These are phyloP conservation scores for Crossocerus cetratus DNA, from an alignment of 2,888 invertebrate species.

Conservation along the genomic window DNA sequence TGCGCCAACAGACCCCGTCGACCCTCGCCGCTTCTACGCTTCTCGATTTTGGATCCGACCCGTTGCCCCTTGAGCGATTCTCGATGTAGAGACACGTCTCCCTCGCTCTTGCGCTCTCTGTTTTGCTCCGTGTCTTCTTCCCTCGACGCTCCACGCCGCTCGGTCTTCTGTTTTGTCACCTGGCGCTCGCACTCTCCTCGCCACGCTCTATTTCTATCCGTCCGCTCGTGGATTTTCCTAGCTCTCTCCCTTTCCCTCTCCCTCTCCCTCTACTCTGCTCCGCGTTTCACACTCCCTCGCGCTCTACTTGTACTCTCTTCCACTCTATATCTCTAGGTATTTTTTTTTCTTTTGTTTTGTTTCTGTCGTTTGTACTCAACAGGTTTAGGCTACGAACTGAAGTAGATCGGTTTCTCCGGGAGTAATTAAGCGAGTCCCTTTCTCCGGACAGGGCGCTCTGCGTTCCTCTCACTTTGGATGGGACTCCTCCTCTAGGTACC, in stretches of 20 bases:
- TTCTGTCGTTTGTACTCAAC: constrained; percentile 73
- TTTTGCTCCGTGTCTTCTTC: constrained; percentile 2
- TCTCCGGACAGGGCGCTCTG: constrained; percentile 39
- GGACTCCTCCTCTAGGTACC: constrained; percentile 32
- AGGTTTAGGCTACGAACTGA: constrained; percentile 77
- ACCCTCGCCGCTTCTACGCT: background rate
- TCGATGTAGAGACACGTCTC: constrained; percentile 8
- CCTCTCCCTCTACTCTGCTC: constrained; percentile 16
- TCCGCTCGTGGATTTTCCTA: constrained; percentile 13
- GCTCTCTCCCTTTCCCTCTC: constrained; percentile 17
- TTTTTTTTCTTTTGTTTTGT: constrained; percentile 16
- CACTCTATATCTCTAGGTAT: constrained; percentile 45
- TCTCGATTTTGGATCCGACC: background rate
- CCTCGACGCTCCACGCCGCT: background rate
- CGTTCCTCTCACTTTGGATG: constrained; percentile 42
- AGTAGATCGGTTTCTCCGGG: constrained; percentile 74
- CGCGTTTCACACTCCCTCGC: constrained; percentile 10
- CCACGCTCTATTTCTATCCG: constrained; percentile 1
- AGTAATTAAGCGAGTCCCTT: constrained; percentile 53
- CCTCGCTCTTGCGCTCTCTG: background rate
- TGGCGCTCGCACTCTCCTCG: background rate
- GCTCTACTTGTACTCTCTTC: constrained; percentile 22
- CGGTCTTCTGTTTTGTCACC: background rate
- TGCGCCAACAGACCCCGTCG: constrained; percentile 11
- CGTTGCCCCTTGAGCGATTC: background rate